Evolutionary conservation across 2,113 vertebrate species (phyloP), one percentile per base, ranked within the genome.

Genomic region (Peromyscus californicus): DNA sequence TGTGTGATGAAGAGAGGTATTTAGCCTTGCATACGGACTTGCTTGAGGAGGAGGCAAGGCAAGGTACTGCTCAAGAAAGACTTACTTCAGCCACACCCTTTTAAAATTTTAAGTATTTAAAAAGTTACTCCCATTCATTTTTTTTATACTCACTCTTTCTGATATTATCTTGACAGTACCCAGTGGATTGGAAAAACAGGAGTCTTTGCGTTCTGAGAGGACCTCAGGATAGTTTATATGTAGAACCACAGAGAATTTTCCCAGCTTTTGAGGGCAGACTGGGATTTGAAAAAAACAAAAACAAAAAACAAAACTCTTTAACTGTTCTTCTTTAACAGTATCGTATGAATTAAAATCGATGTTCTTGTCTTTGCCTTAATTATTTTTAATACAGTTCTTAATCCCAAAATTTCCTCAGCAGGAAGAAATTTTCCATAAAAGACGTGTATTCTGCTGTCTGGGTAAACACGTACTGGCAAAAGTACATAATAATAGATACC

Each of bases 1-100:
- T 99, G 98, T 99, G 99, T 98, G 99, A 99, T 98, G 99, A 99
- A 98, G 99, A 99, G 99, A 98, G 99, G 98, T 99, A 99, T 99
- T 99, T 99, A 99, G 99, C 99, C 98, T 99, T 99, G 99, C 99
- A 99, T 99, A 99, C 99, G 90, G 99, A 99, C 99, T 99, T 99
- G 98, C 99, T 99, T 98, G 99, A 99, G 98, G 99, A 99, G 98
- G 99, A 99, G 98, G 99, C 99, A 69, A 99, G 99, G 98, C 99
- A 99, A 99, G 99, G 99, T 99, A 99, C 98, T 98, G 97, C 97
- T 98, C 97, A 97, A 99, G 99, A 98, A 98, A 98, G 98, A 98
- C 97, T 98, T 98, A 96, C 98, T 98, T 98, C 83, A 98, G 98
- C 98, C 97, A 98, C 98, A 94, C 75, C 98, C 98, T 97, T 96